A percentile compares a stretch with the other conserved stretches of the same genome.
Conservation (phyloP, 2,888 invertebrate genomes). For the Muscina levida region DNA sequence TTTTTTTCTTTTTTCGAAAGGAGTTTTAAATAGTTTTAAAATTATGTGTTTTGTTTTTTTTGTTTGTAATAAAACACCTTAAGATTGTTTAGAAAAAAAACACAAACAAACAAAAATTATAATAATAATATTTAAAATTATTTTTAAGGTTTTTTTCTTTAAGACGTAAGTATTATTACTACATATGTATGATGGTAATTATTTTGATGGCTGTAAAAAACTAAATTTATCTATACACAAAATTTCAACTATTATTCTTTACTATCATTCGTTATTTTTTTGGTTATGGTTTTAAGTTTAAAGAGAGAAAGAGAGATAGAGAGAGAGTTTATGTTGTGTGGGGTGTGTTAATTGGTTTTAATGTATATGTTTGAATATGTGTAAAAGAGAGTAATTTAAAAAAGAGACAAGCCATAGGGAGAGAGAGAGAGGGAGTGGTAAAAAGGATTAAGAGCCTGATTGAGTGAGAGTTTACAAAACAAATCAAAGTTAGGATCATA, state of each 20-base stretch:
- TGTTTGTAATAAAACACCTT: slow-evolving; percentile 15
- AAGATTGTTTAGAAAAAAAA: background rate
- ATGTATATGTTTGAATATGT: no score
- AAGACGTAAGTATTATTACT: slow-evolving; percentile 4
- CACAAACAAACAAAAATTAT: background rate
- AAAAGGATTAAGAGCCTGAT: no score
- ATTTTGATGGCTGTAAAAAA: slow-evolving; percentile 28
- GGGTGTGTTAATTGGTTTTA: background rate
- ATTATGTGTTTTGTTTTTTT: slow-evolving; percentile 18
- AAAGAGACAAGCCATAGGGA: no score
- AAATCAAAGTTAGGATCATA: no score
- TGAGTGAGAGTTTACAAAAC: no score
- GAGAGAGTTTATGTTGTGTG: background rate
- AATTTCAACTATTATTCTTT: slow-evolving; percentile 18
- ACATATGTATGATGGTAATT: background rate
- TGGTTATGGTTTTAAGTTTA: background rate
- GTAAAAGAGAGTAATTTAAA: no score
- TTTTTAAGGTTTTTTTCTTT: slow-evolving; percentile 3
- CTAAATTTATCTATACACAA: slow-evolving; percentile 24
- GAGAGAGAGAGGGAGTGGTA: no score
- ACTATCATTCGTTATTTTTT: background rate
- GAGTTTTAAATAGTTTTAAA: slow-evolving; percentile 30
- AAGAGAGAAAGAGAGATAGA: background rate
- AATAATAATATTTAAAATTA: slow-evolving; percentile 6
- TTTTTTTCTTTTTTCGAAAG: background rate